Evolutionary conservation across 2,797 vertebrate species (phyloP).

Genomic region (Rhincodon typus): DNA sequence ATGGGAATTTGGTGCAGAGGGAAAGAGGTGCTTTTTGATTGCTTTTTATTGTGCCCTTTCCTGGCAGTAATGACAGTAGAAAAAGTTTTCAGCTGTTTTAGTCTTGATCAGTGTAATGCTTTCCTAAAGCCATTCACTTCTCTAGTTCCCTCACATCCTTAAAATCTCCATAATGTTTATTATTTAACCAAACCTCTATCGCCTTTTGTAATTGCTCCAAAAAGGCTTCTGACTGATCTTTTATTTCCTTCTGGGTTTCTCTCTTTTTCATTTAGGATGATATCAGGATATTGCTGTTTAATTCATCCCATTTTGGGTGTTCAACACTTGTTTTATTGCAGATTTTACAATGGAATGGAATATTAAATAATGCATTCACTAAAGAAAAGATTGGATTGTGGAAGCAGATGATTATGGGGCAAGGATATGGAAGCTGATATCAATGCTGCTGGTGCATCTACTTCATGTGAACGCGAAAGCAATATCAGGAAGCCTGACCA

Average conservation of each 20-base stretch:
- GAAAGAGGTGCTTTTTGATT: not conserved
- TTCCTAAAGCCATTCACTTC: not conserved
- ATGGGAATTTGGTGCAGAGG: too few species aligned
- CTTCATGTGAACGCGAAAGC: not conserved
- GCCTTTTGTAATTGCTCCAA: not conserved
- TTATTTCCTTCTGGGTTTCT: not conserved
- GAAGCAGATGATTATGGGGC: not conserved
- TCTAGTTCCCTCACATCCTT: not conserved
- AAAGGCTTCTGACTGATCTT: not conserved
- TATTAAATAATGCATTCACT: not conserved
- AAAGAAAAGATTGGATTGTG: not conserved
- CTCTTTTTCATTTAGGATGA: not conserved
- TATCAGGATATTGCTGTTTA: not conserved
- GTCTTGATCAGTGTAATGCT: not conserved
- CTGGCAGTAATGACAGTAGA: not conserved
- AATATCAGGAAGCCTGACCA: not conserved
- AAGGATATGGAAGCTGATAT: not conserved
- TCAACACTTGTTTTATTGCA: not conserved
- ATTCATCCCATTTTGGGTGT: not conserved
- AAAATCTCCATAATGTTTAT: not conserved
- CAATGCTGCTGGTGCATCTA: not conserved
- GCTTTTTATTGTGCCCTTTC: not conserved
- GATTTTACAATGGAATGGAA: not conserved
- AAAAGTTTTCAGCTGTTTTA: not conserved
- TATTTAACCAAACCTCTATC: not conserved